phyloP scores from a whole-genome alignment of 1,140 invertebrate genomes.

The Augochlora pura region DNA sequence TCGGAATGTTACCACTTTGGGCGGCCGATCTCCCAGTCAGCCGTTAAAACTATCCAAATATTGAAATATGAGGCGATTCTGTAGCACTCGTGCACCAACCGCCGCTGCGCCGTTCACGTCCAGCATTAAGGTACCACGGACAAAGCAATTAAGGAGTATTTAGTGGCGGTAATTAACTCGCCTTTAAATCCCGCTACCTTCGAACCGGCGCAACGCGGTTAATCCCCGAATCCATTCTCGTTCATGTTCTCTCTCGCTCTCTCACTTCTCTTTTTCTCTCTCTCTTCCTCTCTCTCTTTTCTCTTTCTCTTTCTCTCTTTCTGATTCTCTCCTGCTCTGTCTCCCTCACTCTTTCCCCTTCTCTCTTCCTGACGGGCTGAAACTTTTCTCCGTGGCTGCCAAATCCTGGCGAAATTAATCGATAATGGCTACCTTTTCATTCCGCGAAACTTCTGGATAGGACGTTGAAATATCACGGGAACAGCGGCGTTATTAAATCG shows the following conservation, averaged over 20 bases:
- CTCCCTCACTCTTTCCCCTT: too few species aligned
- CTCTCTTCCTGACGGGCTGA: neutral
- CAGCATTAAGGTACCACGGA: slow-evolving; percentile 11
- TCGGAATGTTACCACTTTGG: neutral
- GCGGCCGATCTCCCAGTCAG: neutral
- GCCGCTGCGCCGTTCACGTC: neutral
- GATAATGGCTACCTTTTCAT: slow-evolving; percentile 4
- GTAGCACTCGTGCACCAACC: neutral
- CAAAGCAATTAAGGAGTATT: slow-evolving; percentile 39
- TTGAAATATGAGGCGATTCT: slow-evolving; percentile 12
- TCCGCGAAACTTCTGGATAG: slow-evolving; percentile 5
- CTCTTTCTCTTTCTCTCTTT: too few species aligned
- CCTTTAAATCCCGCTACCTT: slow-evolving; percentile 16
- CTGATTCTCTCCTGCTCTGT: too few species aligned
- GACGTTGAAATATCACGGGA: neutral
- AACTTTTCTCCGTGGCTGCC: neutral
- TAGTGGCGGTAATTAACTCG: slow-evolving; percentile 26
- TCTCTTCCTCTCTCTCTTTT: too few species aligned
- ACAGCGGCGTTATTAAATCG: slow-evolving; percentile 3
- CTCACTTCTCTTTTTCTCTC: too few species aligned
- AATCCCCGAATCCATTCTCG: slow-evolving; percentile 13
- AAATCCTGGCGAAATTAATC: neutral
- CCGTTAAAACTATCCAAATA: slow-evolving; percentile 18
- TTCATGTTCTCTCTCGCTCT: neutral
- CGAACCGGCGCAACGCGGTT: neutral